Conservation (phyloP, 2,888 invertebrate genomes). For the Heterodera filipjevi region DNA sequence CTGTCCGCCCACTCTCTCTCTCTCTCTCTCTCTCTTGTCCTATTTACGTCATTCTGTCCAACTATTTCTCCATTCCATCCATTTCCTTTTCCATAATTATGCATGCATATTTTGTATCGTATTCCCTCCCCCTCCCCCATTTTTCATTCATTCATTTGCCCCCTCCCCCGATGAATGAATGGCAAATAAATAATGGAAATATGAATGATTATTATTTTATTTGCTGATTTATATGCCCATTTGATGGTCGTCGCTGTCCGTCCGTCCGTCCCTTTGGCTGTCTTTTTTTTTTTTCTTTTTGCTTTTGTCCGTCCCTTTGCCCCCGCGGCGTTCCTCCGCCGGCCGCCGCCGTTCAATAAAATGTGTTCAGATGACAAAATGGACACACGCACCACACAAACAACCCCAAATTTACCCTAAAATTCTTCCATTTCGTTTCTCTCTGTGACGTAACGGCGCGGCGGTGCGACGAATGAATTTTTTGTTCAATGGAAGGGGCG, state of each 20-base stretch:
- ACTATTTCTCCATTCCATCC: not conserved
- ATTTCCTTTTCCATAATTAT: not conserved
- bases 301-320: not conserved
- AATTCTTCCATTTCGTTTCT: not conserved
- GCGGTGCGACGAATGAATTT: not conserved
- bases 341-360: not conserved
- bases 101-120: not conserved
- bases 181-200: too few species aligned
- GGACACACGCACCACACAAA: slow-evolving; percentile 20
- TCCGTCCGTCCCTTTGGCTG: not conserved
- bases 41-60: not conserved
- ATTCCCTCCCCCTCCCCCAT: not conserved
- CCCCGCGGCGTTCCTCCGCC: slow-evolving; percentile 4
- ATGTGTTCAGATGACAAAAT: slow-evolving; percentile 10
- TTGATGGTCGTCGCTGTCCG: not conserved
- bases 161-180: not conserved
- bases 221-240: not conserved
- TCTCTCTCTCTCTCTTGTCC: too few species aligned
- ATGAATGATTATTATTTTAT: not conserved
- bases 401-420: slow-evolving; percentile 7
- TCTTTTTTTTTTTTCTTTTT: too few species aligned
- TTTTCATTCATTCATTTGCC: too few species aligned
- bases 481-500: not conserved
- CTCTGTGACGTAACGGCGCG: slow-evolving; percentile 8
- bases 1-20: too few species aligned